A percentile compares a stretch with the other conserved stretches of the same genome.
These are phyloP conservation scores for Drosophila rubida DNA, from an alignment of 2,888 invertebrate species.

Conservation along the genomic window DNA sequence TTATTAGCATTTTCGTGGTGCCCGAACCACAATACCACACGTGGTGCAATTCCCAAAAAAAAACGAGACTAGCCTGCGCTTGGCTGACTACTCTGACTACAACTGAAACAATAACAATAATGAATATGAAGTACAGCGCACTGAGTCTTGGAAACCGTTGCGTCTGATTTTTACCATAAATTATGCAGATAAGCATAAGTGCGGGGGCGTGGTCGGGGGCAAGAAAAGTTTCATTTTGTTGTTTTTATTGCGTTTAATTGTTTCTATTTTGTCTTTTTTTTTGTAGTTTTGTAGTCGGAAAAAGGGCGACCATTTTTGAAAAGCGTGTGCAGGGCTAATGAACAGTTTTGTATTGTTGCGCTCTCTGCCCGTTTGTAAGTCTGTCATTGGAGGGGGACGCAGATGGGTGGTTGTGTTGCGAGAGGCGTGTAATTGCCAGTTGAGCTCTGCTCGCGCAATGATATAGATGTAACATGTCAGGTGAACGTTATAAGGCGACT, in stretches of 20 bases:
- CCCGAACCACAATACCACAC: slow-evolving; percentile 48
- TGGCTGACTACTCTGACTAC: slow-evolving; percentile 42
- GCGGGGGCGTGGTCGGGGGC: slow-evolving; percentile 10
- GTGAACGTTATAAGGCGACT: background rate
- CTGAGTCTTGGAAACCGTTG: slow-evolving; percentile 50
- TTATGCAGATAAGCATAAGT: slow-evolving; percentile 81
- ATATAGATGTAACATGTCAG: background rate
- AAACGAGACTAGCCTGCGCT: slow-evolving; percentile 42
- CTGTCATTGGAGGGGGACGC: background rate
- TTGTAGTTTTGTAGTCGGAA: slow-evolving; percentile 14
- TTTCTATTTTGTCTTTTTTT: slow-evolving; percentile 51
- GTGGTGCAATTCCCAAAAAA: slow-evolving; percentile 75
- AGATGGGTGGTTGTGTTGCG: slow-evolving; percentile 19
- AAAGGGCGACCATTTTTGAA: slow-evolving; percentile 47
- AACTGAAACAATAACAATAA: slow-evolving; percentile 22
- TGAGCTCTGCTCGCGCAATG: slow-evolving; percentile 33
- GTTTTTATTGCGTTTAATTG: slow-evolving; percentile 63
- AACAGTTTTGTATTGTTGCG: slow-evolving; percentile 50
- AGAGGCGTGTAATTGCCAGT: slow-evolving; percentile 55
- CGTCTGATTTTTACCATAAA: slow-evolving; percentile 79
- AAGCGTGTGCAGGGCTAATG: slow-evolving; percentile 46
- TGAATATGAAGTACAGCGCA: slow-evolving; percentile 43
- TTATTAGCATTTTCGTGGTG: slow-evolving; percentile 67
- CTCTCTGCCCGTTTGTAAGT: background rate
- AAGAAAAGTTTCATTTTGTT: slow-evolving; percentile 55